Base-by-base conservation (phyloP, 2,888 invertebrate genomes). In the Cephus rjabovi region DNA sequence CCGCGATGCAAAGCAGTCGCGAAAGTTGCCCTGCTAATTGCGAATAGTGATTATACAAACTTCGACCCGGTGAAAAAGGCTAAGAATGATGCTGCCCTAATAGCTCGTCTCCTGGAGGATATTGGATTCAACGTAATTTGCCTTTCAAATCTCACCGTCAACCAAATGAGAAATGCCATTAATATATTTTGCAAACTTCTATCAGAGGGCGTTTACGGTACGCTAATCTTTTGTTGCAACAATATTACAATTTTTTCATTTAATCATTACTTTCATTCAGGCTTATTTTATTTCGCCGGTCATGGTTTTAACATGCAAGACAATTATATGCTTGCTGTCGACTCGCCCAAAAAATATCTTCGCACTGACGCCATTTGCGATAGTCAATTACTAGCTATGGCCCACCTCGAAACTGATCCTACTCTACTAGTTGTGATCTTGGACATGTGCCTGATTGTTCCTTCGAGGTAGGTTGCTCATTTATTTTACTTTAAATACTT, bases 291-390 rank as follows among this genome's bases (percentile, higher is more conserved):
- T 78, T 91, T 89, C 79, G 91, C 87, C 77, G 91, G 91, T 1
- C 91, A 91, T 83, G 91, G 91, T 75, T 91, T 90, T 73, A 88
- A 88, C 78, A 88, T 90, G 86, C 88, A 90, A 56, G 91, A 90
- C 74, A 89, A 87, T 85, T 90, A 89, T 30, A 89, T 92, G 87
- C 83, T 91, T 31, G 87, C 91, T 9, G 82, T 89, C 3, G 90
- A 91, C 81, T 86, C 90, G 15, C 90, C 91, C 11, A 78, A 80
- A 77, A 68, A 77, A 69, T 91, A 86, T 79, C 82, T 87, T 23
- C 82, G 88, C 71, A 85, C 81, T 75, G 83, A 90, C 77, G 88
- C 89, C 37, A 83, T 91, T 77, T 88, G 89, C 71, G 91, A 90
- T 81, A 88, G 88, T 77, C 85, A 90, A 82, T 81, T 91, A 69